Percentiles rank a stretch among this genome's conserved stretches.
Conservation (phyloP, 2,113 vertebrate species). For the Struthio camelus region DNA sequence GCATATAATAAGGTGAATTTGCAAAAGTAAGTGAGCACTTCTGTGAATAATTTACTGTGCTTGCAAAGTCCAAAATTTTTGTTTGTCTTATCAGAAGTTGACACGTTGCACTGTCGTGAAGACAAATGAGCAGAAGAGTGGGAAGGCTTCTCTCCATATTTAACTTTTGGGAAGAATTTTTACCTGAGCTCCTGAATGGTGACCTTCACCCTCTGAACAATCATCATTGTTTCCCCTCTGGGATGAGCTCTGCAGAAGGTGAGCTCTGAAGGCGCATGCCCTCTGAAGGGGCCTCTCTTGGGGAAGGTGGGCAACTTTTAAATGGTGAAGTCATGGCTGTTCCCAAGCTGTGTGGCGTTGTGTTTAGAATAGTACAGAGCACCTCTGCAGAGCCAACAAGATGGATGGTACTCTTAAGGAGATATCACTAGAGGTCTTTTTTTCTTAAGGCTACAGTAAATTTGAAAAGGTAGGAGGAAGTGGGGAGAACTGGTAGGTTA, state of each 20-base stretch:
- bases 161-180: not conserved
- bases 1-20: not conserved
- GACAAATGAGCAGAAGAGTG: not conserved
- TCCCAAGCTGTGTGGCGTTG: not conserved
- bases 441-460: not conserved
- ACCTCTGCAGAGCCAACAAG: not conserved
- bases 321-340: not conserved
- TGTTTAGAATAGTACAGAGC: not conserved
- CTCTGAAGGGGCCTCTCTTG: not conserved
- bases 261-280: not conserved
- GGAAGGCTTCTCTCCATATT: not conserved
- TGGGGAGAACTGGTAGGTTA: not conserved
- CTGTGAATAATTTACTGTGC: not conserved
- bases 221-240: not conserved
- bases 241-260: not conserved
- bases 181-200: not conserved
- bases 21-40: not conserved
- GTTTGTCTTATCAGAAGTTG: not conserved
- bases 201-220: not conserved
- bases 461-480: not conserved
- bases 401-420: not conserved
- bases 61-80: not conserved
- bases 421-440: not conserved
- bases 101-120: not conserved
- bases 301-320: not conserved